Conservation (phyloP, 2,888 invertebrate species). For the Sesamia inferens region DNA sequence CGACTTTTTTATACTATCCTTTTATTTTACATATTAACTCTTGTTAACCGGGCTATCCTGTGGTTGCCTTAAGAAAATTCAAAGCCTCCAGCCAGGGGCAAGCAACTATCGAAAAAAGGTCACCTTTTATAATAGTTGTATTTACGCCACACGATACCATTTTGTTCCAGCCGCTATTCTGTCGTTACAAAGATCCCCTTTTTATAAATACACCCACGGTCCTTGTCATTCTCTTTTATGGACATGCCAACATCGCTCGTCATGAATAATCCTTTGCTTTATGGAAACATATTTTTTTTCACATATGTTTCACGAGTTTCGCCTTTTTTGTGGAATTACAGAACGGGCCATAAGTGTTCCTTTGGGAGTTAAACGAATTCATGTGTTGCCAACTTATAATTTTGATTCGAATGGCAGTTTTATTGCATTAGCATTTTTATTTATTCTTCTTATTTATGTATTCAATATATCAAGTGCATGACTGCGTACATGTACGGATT, state of each 20-base stretch:
- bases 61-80: no score
- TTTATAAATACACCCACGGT: constrained; percentile 51
- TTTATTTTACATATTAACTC: no score
- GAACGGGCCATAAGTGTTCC: constrained; percentile 45
- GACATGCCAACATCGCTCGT: constrained; percentile 53
- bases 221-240: constrained; percentile 60
- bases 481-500: not conserved
- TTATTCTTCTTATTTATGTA: constrained; percentile 20
- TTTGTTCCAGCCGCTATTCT: constrained; percentile 29
- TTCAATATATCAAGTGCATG: not conserved
- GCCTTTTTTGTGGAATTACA: constrained; percentile 43
- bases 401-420: constrained; percentile 43
- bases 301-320: constrained; percentile 37
- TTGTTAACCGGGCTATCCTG: no score
- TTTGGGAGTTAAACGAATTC: constrained; percentile 40
- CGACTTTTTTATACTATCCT: no score
- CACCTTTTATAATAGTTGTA: not conserved
- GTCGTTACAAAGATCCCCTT: constrained; percentile 39
- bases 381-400: constrained; percentile 41
- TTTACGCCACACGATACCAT: not conserved
- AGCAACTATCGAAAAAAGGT: not conserved
- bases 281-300: constrained; percentile 48
- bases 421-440: constrained; percentile 53
- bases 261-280: constrained; percentile 65
- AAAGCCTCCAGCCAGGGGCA: no score